Conservation (phyloP, 2,888 invertebrate species). For the Liodrosophila aerea region DNA sequence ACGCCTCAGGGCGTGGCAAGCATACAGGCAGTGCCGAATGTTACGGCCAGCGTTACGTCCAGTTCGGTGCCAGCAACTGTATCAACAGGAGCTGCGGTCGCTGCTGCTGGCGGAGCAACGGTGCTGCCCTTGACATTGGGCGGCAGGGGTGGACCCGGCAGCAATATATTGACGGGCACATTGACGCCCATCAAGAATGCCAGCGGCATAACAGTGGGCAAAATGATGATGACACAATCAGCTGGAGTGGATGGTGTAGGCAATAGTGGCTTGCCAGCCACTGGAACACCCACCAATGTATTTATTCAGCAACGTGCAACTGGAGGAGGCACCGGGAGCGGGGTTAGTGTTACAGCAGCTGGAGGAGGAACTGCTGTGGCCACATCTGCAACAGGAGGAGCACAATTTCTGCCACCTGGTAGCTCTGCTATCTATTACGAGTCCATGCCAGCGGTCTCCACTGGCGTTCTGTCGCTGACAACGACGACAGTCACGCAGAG, state of each 20-base stretch:
- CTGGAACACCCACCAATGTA: slow-evolving; percentile 44
- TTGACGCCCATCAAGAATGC: slow-evolving; percentile 80
- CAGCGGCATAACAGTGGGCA: slow-evolving; percentile 80
- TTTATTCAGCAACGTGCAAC: slow-evolving; percentile 47
- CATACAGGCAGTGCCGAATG: slow-evolving; percentile 70
- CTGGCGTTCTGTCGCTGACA: slow-evolving; percentile 81
- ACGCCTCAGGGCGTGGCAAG: slow-evolving; percentile 67
- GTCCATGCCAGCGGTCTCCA: slow-evolving; percentile 80
- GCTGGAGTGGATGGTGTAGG: slow-evolving; percentile 30
- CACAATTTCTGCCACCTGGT: slow-evolving; percentile 76
- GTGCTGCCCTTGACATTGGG: slow-evolving; percentile 81
- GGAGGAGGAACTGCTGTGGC: slow-evolving; percentile 54
- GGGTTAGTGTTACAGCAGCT: slow-evolving; percentile 52
- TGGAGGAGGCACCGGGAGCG: slow-evolving; percentile 37
- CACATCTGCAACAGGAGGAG: slow-evolving; percentile 40
- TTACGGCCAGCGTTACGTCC: slow-evolving; percentile 58
- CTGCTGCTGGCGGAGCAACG: slow-evolving; percentile 76
- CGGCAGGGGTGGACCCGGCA: slow-evolving; percentile 64
- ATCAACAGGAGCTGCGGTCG: slow-evolving; percentile 54
- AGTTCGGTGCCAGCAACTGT: slow-evolving; percentile 53
- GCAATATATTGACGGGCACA: slow-evolving; percentile 80
- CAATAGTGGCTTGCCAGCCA: slow-evolving; percentile 34
- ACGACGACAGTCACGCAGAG: slow-evolving; percentile 81
- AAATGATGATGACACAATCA: slow-evolving; percentile 80
- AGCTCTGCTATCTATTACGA: slow-evolving; percentile 82